Base-by-base conservation (phyloP, 2,113 vertebrate genomes). In the Meriones unguiculatus region DNA sequence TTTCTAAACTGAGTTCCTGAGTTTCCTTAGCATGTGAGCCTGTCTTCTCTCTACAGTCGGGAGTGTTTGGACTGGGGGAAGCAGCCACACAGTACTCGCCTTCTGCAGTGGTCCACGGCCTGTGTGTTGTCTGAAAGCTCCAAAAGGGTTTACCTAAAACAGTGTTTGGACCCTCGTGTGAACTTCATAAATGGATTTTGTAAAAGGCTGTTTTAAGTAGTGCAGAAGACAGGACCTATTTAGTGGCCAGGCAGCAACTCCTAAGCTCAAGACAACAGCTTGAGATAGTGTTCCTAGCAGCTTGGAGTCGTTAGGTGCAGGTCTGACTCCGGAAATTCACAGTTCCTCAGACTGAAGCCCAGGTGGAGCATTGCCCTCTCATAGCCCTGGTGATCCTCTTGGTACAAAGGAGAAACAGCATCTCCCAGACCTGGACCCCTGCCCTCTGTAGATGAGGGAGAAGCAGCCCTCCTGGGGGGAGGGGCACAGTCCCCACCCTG, bases 361-460 rank as follows among this genome's bases (percentile, higher is more conserved):
- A 10, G 0, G 0, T 3, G 32, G 30, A 41, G 8, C 7, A 1
- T 22, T 46, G 5, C 17, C 20, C 41, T 15, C 50, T 28, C 2
- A 0, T 35, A 24, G 25, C n/a, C 46, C 1, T n/a, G 6, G 28
- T 1, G 8, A 50, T 24, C 54, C 17, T 24, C 15, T 12, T 5
- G 54, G 28, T 80, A 15, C 32, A 4, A 13, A 25, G 46, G 46
- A 35, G 52, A 5, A 28, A 50, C 32, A 14, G 65, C 52, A 7
- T 38, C 57, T 25, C 12, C 17, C 0, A 4, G 82, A 28, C 0
- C 0, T 22, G 46, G 13, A 11, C 46, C 0, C 64, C 11, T 0
- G 13, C 7, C 54, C 0, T 57, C 11, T 0, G 0, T n/a, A 1
- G 75, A 9, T 2, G 0, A 4, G 7, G 8, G 1, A 28, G 15